A percentile compares a stretch with the other conserved stretches of the same genome.
phyloP scores from a whole-genome alignment of 2,113 vertebrate genomes.

The Mus spicilegus region DNA sequence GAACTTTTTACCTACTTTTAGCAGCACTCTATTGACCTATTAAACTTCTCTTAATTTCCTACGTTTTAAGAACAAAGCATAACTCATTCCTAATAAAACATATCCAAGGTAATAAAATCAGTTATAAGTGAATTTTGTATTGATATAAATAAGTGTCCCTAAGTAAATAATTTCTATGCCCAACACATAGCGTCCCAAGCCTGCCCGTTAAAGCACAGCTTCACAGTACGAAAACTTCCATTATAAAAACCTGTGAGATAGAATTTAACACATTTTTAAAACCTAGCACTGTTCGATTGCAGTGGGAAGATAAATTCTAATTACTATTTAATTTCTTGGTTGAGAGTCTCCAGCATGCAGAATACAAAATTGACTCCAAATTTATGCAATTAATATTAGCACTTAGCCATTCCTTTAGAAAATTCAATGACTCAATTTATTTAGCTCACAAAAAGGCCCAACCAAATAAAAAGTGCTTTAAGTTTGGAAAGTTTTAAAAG shows the following conservation, averaged over 20 bases:
- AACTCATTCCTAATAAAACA: slow-evolving; percentile 51
- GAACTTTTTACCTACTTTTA: slow-evolving; percentile 3
- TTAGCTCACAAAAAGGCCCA: slow-evolving; percentile 57
- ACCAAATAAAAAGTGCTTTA: not conserved
- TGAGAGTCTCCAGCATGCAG: slow-evolving; percentile 78
- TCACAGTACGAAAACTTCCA: slow-evolving; percentile 69
- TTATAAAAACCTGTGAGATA: slow-evolving; percentile 75
- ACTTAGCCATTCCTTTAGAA: slow-evolving; percentile 81
- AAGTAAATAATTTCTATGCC: slow-evolving; percentile 63
- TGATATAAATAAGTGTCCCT: slow-evolving; percentile 36
- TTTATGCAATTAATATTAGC: slow-evolving; percentile 82
- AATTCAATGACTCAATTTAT: slow-evolving; percentile 78
- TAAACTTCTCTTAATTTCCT: slow-evolving; percentile 37
- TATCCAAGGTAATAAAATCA: slow-evolving; percentile 52
- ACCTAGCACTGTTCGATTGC: slow-evolving; percentile 73
- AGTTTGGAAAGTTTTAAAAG: slow-evolving; percentile 40
- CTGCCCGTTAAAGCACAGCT: slow-evolving; percentile 46
- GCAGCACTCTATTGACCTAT: not conserved
- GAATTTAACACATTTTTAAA: slow-evolving; percentile 74
- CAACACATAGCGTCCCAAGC: not conserved
- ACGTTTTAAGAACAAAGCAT: slow-evolving; percentile 57
- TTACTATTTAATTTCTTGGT: slow-evolving; percentile 81
- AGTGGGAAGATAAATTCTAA: slow-evolving; percentile 84
- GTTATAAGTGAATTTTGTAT: slow-evolving; percentile 61
- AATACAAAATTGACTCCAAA: slow-evolving; percentile 81